These are phyloP conservation scores for Noctua comes DNA, from an alignment of 2,888 invertebrate genomes.

Conservation along the genomic window DNA sequence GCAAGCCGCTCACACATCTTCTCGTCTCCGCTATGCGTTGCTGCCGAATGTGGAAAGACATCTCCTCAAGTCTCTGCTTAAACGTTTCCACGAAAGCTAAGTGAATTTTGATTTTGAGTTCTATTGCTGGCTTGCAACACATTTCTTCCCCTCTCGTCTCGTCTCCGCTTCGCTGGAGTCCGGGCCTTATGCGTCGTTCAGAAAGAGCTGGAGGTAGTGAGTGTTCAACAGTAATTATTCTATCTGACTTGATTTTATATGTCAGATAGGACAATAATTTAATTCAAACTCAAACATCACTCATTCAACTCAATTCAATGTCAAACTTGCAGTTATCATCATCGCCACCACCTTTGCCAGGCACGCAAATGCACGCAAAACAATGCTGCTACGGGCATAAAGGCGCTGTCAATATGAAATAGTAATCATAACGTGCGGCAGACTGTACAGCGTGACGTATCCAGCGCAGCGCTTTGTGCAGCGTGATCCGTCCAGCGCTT, in stretches of 20 bases:
- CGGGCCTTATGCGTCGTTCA: background rate
- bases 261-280: background rate
- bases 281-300: too few relatives aligned
- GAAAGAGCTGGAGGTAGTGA: too few relatives aligned
- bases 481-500: conserved; percentile 32
- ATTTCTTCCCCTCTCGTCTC: too few relatives aligned
- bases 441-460: conserved; percentile 22
- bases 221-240: background rate
- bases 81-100: background rate
- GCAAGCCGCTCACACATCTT: too few relatives aligned
- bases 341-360: background rate
- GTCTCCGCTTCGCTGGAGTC: background rate
- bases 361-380: background rate
- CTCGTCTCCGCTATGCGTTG: too few relatives aligned
- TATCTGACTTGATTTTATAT: background rate
- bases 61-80: background rate
- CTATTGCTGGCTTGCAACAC: background rate
- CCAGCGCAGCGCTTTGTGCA: conserved; percentile 34
- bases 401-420: background rate
- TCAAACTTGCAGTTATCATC: background rate
- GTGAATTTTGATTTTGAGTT: too few relatives aligned
- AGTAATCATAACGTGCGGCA: background rate
- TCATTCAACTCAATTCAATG: too few relatives aligned
- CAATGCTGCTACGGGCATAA: background rate
- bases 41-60: background rate